Evolutionary conservation across 2,113 vertebrate genomes (phyloP).

Genomic region (Hemiscyllium ocellatum): DNA sequence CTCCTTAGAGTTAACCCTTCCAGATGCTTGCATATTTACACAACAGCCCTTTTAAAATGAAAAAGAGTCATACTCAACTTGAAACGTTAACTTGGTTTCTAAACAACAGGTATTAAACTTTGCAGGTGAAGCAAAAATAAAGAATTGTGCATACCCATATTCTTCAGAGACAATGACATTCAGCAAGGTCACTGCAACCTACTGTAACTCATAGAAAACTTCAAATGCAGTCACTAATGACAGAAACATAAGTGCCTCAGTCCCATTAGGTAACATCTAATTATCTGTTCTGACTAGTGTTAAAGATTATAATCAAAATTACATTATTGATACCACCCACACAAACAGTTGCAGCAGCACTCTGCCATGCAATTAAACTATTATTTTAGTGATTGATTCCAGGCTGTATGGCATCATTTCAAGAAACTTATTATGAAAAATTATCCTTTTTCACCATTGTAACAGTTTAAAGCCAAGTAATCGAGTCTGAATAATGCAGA

Average conservation of each 20-base stretch:
- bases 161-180: background rate
- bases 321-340: background rate
- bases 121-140: background rate
- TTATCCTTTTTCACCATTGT: background rate
- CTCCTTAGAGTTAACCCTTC: no score
- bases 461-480: background rate
- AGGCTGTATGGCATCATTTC: background rate
- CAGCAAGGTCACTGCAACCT: background rate
- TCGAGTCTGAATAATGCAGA: background rate
- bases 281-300: background rate
- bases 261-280: slow-evolving; percentile 15
- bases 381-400: slow-evolving; percentile 6
- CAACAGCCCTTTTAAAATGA: no score
- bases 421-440: background rate
- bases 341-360: background rate
- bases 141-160: background rate
- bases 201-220: slow-evolving; percentile 2
- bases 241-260: background rate
- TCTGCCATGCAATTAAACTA: slow-evolving; percentile 6
- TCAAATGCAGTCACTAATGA: slow-evolving; percentile 5
- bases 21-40: no score
- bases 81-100: no score
- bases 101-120: background rate
- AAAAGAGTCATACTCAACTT: no score
- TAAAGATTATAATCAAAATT: slow-evolving; percentile 17